A percentile compares a stretch with the other conserved stretches of the same genome.
Evolutionary conservation across 1,140 invertebrate genomes (phyloP).

Genomic region (Lepidotrigona ventralis): DNA sequence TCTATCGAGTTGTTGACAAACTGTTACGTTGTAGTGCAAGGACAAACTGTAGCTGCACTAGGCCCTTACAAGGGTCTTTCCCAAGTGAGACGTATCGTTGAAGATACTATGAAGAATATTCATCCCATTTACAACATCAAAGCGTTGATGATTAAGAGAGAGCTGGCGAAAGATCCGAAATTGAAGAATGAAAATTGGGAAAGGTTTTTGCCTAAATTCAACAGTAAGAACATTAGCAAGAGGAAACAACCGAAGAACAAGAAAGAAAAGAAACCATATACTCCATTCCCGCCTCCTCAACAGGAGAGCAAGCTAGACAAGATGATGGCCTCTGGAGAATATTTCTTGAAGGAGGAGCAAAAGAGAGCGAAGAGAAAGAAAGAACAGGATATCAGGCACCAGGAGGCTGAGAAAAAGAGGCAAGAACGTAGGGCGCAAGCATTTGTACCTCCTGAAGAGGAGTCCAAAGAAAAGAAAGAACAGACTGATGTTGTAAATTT

Average conservation of each 20-base stretch:
- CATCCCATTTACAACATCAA: constrained; percentile 99
- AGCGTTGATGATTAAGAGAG: constrained; percentile 98
- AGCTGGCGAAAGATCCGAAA: constrained; percentile 95
- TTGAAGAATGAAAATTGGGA: constrained; percentile 98
- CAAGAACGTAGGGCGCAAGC: constrained; percentile 89
- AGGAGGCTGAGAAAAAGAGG: constrained; percentile 85
- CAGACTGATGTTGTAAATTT: constrained; percentile 82
- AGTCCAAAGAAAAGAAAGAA: constrained; percentile 60
- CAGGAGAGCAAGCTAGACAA: constrained; percentile 96
- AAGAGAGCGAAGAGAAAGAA: constrained; percentile 86
- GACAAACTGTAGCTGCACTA: constrained; percentile 97
- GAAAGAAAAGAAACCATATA: constrained; percentile 95
- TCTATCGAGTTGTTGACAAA: constrained; percentile 98
- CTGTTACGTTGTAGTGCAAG: constrained; percentile 98
- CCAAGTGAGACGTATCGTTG: constrained; percentile 94
- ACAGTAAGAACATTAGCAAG: constrained; percentile 93
- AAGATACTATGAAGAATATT: constrained; percentile 99
- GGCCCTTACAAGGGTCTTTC: constrained; percentile 97
- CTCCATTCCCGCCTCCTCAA: constrained; percentile 97
- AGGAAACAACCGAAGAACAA: constrained; percentile 92
- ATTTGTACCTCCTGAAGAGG: constrained; percentile 92
- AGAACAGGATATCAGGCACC: constrained; percentile 88
- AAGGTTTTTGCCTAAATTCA: constrained; percentile 97
- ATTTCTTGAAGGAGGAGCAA: constrained; percentile 94
- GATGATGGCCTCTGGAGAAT: constrained; percentile 96